Evolutionary conservation across 2,113 vertebrate genomes (phyloP).

Genomic region (Casuarius casuarius): DNA sequence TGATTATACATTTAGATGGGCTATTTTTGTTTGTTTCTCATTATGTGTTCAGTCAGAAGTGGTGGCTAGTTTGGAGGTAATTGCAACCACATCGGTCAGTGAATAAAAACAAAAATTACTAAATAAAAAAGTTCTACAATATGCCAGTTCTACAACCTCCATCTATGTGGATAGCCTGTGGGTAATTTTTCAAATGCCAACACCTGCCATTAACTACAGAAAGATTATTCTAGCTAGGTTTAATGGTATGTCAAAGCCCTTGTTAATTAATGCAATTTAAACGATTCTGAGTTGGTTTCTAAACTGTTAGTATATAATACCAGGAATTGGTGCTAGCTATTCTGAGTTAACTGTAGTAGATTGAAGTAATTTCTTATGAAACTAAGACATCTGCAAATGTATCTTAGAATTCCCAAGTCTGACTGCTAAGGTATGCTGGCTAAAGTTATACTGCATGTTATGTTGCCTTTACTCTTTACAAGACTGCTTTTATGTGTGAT

Average conservation of each 20-base stretch:
- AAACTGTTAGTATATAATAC: neutral
- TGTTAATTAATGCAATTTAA: neutral
- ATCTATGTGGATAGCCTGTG: neutral
- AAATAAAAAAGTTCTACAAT: neutral
- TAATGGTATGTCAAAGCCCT: neutral
- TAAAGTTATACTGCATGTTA: neutral
- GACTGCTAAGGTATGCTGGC: neutral
- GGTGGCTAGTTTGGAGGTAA: neutral
- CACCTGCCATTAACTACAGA: neutral
- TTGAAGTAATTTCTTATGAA: neutral
- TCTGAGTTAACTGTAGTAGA: neutral
- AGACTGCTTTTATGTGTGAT: neutral
- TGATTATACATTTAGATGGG: neutral
- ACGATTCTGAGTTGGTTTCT: neutral
- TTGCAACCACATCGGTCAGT: neutral
- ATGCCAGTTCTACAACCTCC: neutral
- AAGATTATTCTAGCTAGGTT: neutral
- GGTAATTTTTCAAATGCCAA: neutral
- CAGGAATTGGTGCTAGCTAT: neutral
- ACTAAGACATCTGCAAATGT: neutral
- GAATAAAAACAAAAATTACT: neutral
- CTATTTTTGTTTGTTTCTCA: neutral
- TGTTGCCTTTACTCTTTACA: neutral
- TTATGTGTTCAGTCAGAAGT: neutral
- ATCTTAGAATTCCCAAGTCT: neutral